phyloP scores from a whole-genome alignment of 2,113 vertebrate genomes.

The Pelecanus crispus region DNA sequence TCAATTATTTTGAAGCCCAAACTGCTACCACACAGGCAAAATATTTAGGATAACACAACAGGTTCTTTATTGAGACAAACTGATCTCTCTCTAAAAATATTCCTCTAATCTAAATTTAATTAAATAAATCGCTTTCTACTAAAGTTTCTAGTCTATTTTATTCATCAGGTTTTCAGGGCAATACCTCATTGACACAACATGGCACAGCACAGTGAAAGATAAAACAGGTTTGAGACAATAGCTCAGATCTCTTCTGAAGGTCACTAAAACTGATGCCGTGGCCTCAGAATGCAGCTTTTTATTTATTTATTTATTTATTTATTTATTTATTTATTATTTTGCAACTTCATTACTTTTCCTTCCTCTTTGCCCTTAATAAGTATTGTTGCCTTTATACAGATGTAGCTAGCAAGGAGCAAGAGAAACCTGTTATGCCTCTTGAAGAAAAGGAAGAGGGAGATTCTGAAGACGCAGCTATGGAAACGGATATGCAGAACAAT shows the following conservation, averaged over 20 bases:
- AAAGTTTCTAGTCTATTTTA: neutral
- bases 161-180: neutral
- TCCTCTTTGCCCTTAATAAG: neutral
- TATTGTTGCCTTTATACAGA: constrained; percentile 68
- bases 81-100: neutral
- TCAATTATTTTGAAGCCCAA: neutral
- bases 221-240: neutral
- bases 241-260: neutral
- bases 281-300: neutral
- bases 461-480: constrained; percentile 74
- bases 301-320: no score
- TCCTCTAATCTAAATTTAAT: neutral
- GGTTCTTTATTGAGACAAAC: neutral
- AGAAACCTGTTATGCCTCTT: constrained; percentile 69
- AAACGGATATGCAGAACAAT: constrained; percentile 71
- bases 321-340: no score
- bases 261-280: neutral
- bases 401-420: constrained; percentile 88
- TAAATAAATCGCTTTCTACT: neutral
- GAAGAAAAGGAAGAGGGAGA: constrained; percentile 69
- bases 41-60: neutral
- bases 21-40: neutral
- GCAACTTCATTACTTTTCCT: neutral
- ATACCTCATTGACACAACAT: neutral
- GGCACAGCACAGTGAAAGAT: neutral